phyloP scores from a whole-genome alignment of 2,888 invertebrate species.

The Morpho achilles region DNA sequence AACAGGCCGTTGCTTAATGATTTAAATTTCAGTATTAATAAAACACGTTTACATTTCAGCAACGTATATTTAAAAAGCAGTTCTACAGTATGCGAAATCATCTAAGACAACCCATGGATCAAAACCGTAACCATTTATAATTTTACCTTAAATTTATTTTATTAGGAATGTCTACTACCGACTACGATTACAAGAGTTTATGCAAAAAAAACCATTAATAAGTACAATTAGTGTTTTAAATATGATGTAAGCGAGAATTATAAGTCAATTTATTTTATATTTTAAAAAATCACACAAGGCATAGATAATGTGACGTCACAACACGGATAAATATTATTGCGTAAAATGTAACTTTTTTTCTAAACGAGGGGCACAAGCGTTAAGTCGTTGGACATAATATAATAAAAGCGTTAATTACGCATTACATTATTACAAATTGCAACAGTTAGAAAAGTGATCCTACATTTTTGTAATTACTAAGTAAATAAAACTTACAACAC shows the following conservation, averaged over 20 bases:
- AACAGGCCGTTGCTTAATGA: no score
- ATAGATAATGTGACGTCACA: conserved; percentile 3
- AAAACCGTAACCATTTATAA: conserved; percentile 9
- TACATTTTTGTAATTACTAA: conserved; percentile 1
- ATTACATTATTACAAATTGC: neutral
- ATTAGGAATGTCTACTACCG: conserved; percentile 12
- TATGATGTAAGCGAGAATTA: conserved; percentile 5
- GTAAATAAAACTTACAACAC: neutral
- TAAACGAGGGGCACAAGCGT: conserved; percentile 7
- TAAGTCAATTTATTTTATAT: neutral
- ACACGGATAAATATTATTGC: conserved; percentile 11
- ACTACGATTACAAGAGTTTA: conserved; percentile 8
- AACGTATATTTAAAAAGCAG: conserved; percentile 22
- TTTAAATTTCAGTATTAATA: neutral
- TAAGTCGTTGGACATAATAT: conserved; percentile 17
- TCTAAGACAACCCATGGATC: conserved; percentile 11
- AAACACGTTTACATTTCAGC: conserved; percentile 20
- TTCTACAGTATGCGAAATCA: conserved; percentile 14
- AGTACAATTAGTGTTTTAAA: conserved; percentile 6
- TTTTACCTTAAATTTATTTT: conserved; percentile 4
- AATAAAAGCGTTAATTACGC: no score
- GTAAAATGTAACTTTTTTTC: conserved; percentile 21
- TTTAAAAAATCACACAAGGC: conserved; percentile 13
- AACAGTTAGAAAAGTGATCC: neutral
- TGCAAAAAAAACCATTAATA: conserved; percentile 11